Evolutionary conservation across 2,888 invertebrate species (phyloP).

Genomic region (Zhuqinia jingwanae): DNA sequence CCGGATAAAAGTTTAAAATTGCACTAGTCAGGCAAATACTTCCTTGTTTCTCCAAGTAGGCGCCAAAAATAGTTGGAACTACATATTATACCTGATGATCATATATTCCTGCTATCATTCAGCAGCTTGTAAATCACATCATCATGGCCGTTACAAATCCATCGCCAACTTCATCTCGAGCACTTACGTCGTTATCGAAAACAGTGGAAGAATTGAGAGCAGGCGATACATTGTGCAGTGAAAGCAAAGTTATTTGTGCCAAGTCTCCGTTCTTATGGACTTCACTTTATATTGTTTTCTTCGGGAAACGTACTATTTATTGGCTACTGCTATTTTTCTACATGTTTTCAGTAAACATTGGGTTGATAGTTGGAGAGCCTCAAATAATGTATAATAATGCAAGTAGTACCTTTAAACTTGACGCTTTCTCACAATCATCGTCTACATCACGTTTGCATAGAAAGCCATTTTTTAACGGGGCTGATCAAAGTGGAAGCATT

Average conservation of each 20-base stretch:
- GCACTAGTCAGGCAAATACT: too few relatives aligned
- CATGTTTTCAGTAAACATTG: slow-evolving; percentile 35
- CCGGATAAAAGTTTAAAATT: too few relatives aligned
- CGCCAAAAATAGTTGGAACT: too few relatives aligned
- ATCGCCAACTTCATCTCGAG: background rate
- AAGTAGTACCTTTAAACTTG: slow-evolving; percentile 13
- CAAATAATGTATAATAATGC: slow-evolving; percentile 2
- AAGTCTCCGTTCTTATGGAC: background rate
- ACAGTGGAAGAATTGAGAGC: background rate
- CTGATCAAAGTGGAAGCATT: background rate
- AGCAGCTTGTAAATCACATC: background rate
- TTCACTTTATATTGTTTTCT: background rate
- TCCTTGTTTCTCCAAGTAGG: too few relatives aligned
- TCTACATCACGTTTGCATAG: background rate
- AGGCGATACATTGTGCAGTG: background rate
- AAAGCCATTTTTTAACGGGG: background rate
- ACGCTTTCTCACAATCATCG: background rate
- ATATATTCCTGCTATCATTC: too few relatives aligned
- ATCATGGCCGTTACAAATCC: background rate
- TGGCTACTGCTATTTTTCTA: slow-evolving; percentile 26
- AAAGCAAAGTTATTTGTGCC: background rate
- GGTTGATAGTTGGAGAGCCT: slow-evolving; percentile 50
- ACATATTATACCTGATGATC: too few relatives aligned
- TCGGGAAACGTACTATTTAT: slow-evolving; percentile 11
- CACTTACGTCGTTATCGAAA: background rate